Conservation (phyloP, 2,113 vertebrate genomes). For the Neopipo cinnamomea region DNA sequence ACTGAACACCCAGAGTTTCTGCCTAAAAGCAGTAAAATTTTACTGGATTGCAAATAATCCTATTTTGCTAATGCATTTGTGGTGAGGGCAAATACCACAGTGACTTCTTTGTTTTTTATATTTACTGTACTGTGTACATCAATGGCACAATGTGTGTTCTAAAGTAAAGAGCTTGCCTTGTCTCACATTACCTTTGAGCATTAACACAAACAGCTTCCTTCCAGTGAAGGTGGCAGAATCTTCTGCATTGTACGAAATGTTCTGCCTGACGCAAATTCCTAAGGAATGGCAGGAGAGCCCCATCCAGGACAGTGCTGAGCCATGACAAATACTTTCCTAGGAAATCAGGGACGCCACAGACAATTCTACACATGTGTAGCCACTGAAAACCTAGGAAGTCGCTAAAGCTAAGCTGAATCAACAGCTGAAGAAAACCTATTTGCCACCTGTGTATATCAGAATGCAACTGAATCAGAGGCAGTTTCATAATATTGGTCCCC, state of each 20-base stretch:
- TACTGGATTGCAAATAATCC: constrained; percentile 20
- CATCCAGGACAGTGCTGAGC: not conserved
- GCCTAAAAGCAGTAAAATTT: not conserved
- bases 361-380: rapidly evolving
- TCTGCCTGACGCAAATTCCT: not conserved
- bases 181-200: constrained; percentile 29
- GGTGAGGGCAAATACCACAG: not conserved
- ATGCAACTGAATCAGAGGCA: not conserved
- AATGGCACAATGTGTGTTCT: not conserved
- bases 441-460: not conserved
- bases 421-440: not conserved
- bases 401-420: not conserved
- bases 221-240: not conserved
- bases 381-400: not conserved
- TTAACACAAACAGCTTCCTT: constrained; percentile 25
- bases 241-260: not conserved
- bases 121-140: constrained; percentile 32
- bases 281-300: not conserved
- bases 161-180: constrained; percentile 10
- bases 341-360: not conserved
- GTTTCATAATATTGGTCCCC: not conserved
- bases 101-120: constrained; percentile 16
- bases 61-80: constrained; percentile 2
- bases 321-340: not conserved
- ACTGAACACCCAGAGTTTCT: not conserved